Evolutionary conservation across 2,797 vertebrate species (phyloP).

Genomic region (Orientallactaga sibirica): DNA sequence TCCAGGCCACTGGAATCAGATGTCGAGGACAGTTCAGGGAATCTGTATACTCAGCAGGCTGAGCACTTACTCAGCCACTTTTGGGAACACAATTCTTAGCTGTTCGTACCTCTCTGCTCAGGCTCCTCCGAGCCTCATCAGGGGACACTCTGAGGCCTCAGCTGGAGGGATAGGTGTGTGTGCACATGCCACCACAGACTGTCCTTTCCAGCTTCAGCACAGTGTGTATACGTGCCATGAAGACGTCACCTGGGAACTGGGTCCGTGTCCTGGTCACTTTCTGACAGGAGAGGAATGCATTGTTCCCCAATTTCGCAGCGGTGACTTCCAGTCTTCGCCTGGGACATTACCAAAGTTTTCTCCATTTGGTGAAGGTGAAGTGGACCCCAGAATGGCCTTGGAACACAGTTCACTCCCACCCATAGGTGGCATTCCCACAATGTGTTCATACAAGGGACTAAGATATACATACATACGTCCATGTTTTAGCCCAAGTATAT

Average conservation of each 20-base stretch:
- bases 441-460: conserved; percentile 21
- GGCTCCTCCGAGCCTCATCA: neutral
- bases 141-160: neutral
- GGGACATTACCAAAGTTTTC: neutral
- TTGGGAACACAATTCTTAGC: neutral
- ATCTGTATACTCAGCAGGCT: neutral
- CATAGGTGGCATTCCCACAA: neutral
- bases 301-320: neutral
- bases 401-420: neutral
- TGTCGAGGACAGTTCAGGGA: neutral
- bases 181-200: accelerated
- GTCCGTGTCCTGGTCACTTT: neutral
- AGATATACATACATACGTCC: neutral
- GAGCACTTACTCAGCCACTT: neutral
- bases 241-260: neutral
- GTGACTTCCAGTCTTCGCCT: neutral
- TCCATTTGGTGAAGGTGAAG: neutral
- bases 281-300: neutral
- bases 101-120: neutral
- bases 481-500: conserved; percentile 46
- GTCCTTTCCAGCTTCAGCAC: neutral
- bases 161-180: neutral
- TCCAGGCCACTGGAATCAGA: neutral
- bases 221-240: neutral
- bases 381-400: neutral